Conservation (phyloP, 2,797 vertebrate species). For the Pterois miles region DNA sequence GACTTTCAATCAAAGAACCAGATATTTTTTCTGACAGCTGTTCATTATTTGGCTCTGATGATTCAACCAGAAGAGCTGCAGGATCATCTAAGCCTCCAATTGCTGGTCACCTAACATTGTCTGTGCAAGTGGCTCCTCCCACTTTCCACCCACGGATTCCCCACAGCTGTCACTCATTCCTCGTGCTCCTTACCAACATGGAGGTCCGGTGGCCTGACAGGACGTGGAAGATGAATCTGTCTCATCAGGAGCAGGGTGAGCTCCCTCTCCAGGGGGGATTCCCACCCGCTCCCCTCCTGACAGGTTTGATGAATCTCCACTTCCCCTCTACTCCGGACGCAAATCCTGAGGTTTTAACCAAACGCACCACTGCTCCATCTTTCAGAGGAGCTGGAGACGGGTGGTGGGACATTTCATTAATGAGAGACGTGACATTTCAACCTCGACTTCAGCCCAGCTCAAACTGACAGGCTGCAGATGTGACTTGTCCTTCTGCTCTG, state of each 20-base stretch:
- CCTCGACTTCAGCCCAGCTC: slow-evolving; percentile 15
- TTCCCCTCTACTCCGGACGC: slow-evolving; percentile 26
- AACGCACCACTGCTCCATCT: slow-evolving; percentile 43
- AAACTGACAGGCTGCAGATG: slow-evolving; percentile 43
- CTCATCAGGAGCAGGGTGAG: slow-evolving; percentile 58
- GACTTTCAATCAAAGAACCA: not conserved
- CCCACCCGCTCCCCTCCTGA: slow-evolving; percentile 44
- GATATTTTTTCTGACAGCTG: not conserved
- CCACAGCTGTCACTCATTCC: slow-evolving; percentile 40
- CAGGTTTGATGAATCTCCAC: slow-evolving; percentile 74
- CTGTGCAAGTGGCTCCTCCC: not conserved
- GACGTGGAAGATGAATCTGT: slow-evolving; percentile 71
- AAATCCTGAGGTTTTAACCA: slow-evolving; percentile 60
- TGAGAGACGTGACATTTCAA: slow-evolving; percentile 53
- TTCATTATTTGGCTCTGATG: not conserved
- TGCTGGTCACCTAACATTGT: not conserved
- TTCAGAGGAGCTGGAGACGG: slow-evolving; percentile 4
- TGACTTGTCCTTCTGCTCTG: slow-evolving; percentile 33
- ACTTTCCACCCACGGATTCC: not conserved
- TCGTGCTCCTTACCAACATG: slow-evolving; percentile 8
- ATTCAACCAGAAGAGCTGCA: not conserved
- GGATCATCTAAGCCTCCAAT: not conserved
- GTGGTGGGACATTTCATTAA: slow-evolving; percentile 48
- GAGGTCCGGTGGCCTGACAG: slow-evolving; percentile 40
- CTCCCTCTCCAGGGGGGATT: slow-evolving; percentile 52